Evolutionary conservation across 2,888 invertebrate species (phyloP), one percentile per base, ranked within the genome.

Genomic region (Platerodrilus igneus): DNA sequence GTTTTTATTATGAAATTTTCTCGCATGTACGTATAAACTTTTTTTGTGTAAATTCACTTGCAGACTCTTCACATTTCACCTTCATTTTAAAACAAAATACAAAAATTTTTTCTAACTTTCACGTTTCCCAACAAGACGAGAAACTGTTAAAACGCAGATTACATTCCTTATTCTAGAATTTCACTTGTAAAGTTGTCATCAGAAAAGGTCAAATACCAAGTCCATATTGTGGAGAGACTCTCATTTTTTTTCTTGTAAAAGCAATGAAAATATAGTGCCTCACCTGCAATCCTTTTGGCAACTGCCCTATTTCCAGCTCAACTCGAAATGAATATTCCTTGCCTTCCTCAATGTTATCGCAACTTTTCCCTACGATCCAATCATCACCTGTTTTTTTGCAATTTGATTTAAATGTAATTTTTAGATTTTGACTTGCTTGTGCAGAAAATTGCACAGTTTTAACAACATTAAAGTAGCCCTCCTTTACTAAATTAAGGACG

Each of bases 401-500:
- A 48, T 79, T 79, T 1, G 84, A 81, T 50, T 74, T 78, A 62
- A 88, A 89, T 44, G 76, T 75, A 28, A 89, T 66, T 49, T 77
- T 75, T 8, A 87, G 69, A 21, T 76, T 74, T 1, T 78, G 76
- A 3, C 72, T 71, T 10, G 73, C 72, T 39, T 81, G 76, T 44
- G 85, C 77, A 21, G 67, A 78, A 69, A 79, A 79, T 63, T 67
- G 79, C 48, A 76, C 82, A 68, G 67, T 73, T 14, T 76, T 72
- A 1, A 83, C 79, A 48, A 86, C 81, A 53, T 81, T 79, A 69
- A 83, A 77, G 59, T 90, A 91, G 51, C 90, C 88, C 47, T 79
- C 78, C 55, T 81, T 78, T 27, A 95, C 83, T 32, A 94, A 73
- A 45, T 87, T 79, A 34, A 94, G 74, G 39, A 95, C 86, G 63